phyloP scores from a whole-genome alignment of 2,888 invertebrate species.

The Flabesymbios commensalis region DNA sequence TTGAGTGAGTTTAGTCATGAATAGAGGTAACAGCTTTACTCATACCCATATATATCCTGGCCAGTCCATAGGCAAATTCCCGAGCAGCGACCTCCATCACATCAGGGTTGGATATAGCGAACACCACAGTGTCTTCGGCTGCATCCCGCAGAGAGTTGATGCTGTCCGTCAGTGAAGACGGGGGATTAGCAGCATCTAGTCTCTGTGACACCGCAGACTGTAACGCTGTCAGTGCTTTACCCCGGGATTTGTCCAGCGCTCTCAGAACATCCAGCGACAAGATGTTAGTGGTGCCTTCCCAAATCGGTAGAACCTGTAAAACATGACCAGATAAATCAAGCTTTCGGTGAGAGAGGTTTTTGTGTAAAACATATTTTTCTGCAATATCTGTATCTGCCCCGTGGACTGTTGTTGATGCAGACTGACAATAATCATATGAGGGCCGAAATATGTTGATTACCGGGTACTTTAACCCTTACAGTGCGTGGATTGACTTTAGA shows the following conservation, averaged over 20 bases:
- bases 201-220: conserved; percentile 45
- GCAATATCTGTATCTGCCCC: neutral
- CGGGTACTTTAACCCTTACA: no score
- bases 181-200: conserved; percentile 28
- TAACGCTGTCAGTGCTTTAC: conserved; percentile 59
- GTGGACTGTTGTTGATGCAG: neutral
- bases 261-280: conserved; percentile 66
- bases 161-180: conserved; percentile 30
- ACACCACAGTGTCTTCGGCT: conserved; percentile 14
- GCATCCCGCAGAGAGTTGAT: conserved; percentile 40
- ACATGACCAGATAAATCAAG: neutral
- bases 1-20: no score
- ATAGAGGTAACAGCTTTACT: neutral
- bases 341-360: neutral
- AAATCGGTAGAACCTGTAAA: conserved; percentile 65
- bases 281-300: conserved; percentile 69
- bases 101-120: conserved; percentile 39
- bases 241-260: conserved; percentile 63
- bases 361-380: neutral
- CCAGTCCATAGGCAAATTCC: conserved; percentile 64
- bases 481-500: no score
- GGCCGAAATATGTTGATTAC: no score
- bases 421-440: neutral
- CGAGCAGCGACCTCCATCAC: conserved; percentile 62
- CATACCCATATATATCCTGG: conserved; percentile 58